Conservation (phyloP, 2,888 invertebrate species). For the Agelastica alni region DNA sequence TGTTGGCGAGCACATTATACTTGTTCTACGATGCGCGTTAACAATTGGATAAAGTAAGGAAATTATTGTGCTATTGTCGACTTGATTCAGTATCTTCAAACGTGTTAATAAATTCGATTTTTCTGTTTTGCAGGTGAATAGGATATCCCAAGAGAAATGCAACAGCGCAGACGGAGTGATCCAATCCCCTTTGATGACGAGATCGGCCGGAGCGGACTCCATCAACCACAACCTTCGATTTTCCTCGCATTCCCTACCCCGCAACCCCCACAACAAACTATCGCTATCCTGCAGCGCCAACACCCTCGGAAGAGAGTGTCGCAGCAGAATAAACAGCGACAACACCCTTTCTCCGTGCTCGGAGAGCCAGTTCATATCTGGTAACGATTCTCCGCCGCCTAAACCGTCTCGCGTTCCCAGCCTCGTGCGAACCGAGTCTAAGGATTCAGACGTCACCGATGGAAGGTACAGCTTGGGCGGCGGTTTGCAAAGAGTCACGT, state of each 20-base stretch:
- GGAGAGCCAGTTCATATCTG: conserved; percentile 63
- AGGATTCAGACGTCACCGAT: conserved; percentile 48
- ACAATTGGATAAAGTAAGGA: not conserved
- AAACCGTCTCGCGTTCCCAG: conserved; percentile 70
- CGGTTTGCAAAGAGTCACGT: conserved; percentile 59
- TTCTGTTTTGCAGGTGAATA: conserved; percentile 41
- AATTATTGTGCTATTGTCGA: too few species aligned
- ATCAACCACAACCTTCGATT: conserved; percentile 55
- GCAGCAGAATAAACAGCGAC: conserved; percentile 62
- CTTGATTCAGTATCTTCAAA: too few species aligned
- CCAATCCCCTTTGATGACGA: conserved; percentile 58
- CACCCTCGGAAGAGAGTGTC: conserved; percentile 57
- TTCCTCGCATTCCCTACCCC: conserved; percentile 64
- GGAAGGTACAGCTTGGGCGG: conserved; percentile 46
- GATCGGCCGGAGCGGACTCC: conserved; percentile 54
- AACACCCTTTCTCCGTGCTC: conserved; percentile 62
- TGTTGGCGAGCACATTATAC: too few species aligned
- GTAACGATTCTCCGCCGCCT: conserved; percentile 61
- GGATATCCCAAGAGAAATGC: conserved; percentile 62
- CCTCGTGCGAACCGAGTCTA: conserved; percentile 52
- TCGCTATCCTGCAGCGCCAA: conserved; percentile 60
- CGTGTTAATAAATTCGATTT: not conserved
- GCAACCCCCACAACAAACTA: conserved; percentile 57
- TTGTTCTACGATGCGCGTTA: too few species aligned
- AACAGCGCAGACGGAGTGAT: conserved; percentile 74